Evolutionary conservation across 1,140 invertebrate genomes (phyloP).

Genomic region (Diachasmimorpha longicaudata): DNA sequence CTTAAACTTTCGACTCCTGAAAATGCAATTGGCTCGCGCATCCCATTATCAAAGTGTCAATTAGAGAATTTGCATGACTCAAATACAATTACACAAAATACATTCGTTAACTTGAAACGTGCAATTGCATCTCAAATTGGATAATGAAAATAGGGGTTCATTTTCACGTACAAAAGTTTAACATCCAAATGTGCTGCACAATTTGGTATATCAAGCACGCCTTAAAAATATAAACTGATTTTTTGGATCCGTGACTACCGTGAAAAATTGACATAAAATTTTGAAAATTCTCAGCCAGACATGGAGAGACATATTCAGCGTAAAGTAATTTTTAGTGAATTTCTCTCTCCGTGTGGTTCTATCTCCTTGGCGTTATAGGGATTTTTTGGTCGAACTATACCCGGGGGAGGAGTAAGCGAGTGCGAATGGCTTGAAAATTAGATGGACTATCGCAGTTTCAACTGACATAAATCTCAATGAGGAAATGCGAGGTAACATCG

Average conservation of each 20-base stretch:
- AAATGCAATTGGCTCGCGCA: neutral
- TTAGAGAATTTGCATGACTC: neutral
- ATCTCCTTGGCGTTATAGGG: neutral
- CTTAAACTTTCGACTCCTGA: neutral
- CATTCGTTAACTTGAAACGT: neutral
- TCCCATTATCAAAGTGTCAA: neutral
- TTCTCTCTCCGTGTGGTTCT: no score
- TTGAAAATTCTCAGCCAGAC: no score
- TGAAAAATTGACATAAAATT: no score
- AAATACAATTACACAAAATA: neutral
- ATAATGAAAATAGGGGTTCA: neutral
- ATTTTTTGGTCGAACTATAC: neutral
- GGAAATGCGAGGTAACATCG: neutral
- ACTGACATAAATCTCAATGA: slow-evolving; percentile 18
- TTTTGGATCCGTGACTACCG: no score
- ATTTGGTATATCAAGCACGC: neutral
- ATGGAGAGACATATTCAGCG: no score
- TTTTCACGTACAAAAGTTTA: neutral
- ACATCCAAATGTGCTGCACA: neutral
- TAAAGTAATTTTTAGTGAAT: no score
- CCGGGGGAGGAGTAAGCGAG: neutral
- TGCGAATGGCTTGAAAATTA: slow-evolving; percentile 10
- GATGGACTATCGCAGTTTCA: slow-evolving; percentile 4
- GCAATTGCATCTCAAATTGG: neutral
- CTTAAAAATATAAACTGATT: no score